Conservation (phyloP, 1,140 invertebrate genomes). For the Meloidogyne exigua region DNA sequence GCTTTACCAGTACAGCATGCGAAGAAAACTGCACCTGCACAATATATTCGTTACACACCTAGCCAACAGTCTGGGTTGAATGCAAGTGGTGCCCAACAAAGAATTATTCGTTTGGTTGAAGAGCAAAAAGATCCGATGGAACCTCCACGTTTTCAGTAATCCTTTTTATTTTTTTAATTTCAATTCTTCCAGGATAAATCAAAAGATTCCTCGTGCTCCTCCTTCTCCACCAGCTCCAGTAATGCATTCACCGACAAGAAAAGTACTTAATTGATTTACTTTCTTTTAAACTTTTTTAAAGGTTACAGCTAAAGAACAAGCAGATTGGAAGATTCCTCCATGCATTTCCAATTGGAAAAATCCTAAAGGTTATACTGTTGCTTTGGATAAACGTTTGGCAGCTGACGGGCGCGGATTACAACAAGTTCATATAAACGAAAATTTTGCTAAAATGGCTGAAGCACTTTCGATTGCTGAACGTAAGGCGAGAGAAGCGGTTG, state of each 20-base stretch:
- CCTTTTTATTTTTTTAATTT: not conserved
- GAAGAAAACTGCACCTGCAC: slow-evolving; percentile 83
- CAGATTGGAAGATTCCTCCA: slow-evolving; percentile 99
- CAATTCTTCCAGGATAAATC: slow-evolving; percentile 65
- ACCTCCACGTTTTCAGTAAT: slow-evolving; percentile 86
- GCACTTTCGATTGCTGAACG: slow-evolving; percentile 95
- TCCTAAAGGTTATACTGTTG: slow-evolving; percentile 94
- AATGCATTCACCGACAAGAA: slow-evolving; percentile 92
- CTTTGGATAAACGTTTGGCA: slow-evolving; percentile 92
- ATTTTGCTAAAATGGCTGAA: slow-evolving; percentile 96
- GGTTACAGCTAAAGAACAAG: slow-evolving; percentile 95
- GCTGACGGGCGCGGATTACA: slow-evolving; percentile 95
- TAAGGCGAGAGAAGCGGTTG: slow-evolving; percentile 92
- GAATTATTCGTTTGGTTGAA: slow-evolving; percentile 93
- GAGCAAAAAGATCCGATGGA: slow-evolving; percentile 96
- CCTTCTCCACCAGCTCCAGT: slow-evolving; percentile 95
- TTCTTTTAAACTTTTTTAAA: slow-evolving; percentile 38
- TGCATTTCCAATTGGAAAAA: slow-evolving; percentile 99
- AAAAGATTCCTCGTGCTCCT: slow-evolving; percentile 86
- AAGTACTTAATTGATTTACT: slow-evolving; percentile 64
- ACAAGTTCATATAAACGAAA: slow-evolving; percentile 92
- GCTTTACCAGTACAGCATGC: slow-evolving; percentile 88
- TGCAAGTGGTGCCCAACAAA: slow-evolving; percentile 91
- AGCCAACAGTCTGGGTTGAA: slow-evolving; percentile 76
- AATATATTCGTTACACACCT: slow-evolving; percentile 83